Conservation (phyloP, 2,888 invertebrate species). For the Drosophila merina region DNA sequence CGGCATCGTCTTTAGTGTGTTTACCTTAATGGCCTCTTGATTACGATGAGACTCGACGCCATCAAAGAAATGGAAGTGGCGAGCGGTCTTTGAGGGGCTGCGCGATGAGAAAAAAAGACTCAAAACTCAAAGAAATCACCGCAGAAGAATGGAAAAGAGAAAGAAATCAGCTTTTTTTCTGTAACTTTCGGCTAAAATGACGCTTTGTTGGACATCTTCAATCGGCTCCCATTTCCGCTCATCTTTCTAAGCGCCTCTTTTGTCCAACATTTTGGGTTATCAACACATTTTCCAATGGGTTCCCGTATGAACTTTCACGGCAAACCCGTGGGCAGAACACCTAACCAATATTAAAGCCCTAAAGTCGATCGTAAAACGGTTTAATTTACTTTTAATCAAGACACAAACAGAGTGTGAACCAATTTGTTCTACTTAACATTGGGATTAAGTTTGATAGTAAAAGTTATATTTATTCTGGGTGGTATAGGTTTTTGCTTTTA, state of each 20-base stretch:
- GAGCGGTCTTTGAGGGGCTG: not conserved
- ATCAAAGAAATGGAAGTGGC: conserved; percentile 42
- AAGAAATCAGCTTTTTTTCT: conserved; percentile 28
- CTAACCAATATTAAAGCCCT: conserved; percentile 31
- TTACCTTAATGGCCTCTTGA: conserved; percentile 73
- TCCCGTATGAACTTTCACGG: not conserved
- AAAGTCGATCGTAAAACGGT: conserved; percentile 52
- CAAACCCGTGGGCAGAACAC: conserved; percentile 51
- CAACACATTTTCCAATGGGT: conserved; percentile 46
- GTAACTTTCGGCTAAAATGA: conserved; percentile 44
- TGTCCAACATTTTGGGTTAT: conserved; percentile 45
- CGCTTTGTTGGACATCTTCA: conserved; percentile 29
- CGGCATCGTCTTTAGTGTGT: conserved; percentile 45
- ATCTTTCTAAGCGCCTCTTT: conserved; percentile 67
- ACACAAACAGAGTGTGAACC: conserved; percentile 57
- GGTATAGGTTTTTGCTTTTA: conserved; percentile 21
- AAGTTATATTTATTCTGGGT: conserved; percentile 32
- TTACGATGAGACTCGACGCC: conserved; percentile 44
- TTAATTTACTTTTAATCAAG: conserved; percentile 66
- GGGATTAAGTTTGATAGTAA: conserved; percentile 1
- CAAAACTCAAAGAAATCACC: conserved; percentile 28
- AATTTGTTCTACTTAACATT: conserved; percentile 56
- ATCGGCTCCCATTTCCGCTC: conserved; percentile 67
- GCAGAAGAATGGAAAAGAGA: conserved; percentile 35
- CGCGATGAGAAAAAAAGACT: not conserved